Evolutionary conservation across 1,140 invertebrate genomes (phyloP).

Genomic region (Apis laboriosa): DNA sequence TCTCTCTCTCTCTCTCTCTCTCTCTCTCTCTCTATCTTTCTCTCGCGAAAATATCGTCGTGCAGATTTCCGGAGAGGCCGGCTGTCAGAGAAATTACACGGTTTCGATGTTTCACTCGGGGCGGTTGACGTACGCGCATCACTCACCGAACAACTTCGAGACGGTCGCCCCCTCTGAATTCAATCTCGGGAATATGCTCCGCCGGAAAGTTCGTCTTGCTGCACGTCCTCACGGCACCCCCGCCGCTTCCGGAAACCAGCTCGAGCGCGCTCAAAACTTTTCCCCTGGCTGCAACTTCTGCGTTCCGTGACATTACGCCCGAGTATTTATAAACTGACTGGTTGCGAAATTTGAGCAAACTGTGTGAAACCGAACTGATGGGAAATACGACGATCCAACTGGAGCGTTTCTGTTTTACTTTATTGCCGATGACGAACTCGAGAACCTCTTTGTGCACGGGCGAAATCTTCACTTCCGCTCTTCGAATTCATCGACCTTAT

Average conservation of each 20-base stretch:
- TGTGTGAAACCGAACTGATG: neutral
- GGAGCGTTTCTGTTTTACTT: too few relatives aligned
- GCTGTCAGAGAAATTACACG: slow-evolving; percentile 55
- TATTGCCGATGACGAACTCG: too few relatives aligned
- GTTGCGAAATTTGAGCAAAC: slow-evolving; percentile 33
- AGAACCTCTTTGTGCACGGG: too few relatives aligned
- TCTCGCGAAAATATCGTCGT: neutral
- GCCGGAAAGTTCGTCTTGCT: slow-evolving; percentile 39
- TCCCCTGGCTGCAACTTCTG: slow-evolving; percentile 28
- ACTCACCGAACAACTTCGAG: slow-evolving; percentile 26
- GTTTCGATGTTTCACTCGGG: neutral
- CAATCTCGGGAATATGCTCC: slow-evolving; percentile 53
- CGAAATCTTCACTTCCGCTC: too few relatives aligned
- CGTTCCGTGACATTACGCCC: slow-evolving; percentile 16
- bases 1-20: too few relatives aligned
- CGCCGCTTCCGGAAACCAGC: neutral
- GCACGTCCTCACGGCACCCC: neutral
- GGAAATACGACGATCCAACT: too few relatives aligned
- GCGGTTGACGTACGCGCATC: slow-evolving; percentile 27
- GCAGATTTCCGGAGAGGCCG: neutral
- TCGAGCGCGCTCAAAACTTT: slow-evolving; percentile 17
- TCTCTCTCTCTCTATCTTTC: too few relatives aligned
- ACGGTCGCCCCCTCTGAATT: slow-evolving; percentile 43
- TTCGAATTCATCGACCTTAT: too few relatives aligned
- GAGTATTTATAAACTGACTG: slow-evolving; percentile 54